A percentile compares a stretch with the other conserved stretches of the same genome.
phyloP scores from a whole-genome alignment of 2,888 invertebrate genomes.

The Pharmacophagus antenor region DNA sequence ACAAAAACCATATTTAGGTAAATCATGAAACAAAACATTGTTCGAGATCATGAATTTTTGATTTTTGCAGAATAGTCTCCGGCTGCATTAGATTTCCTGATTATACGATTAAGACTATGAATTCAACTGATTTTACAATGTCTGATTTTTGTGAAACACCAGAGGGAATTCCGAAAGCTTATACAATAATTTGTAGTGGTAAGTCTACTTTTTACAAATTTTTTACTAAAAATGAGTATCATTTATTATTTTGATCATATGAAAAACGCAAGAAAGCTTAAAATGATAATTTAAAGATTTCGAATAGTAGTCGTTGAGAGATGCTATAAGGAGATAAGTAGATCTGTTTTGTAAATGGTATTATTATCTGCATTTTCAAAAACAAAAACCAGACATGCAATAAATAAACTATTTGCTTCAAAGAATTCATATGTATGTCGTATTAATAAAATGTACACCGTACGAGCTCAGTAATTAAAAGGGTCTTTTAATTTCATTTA shows the following conservation, averaged over 20 bases:
- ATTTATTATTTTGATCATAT: neutral
- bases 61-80: constrained; percentile 67
- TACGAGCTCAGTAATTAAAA: neutral
- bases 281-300: no score
- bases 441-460: neutral
- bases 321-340: no score
- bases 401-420: no score
- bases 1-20: no score
- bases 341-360: no score
- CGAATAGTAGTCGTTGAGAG: no score
- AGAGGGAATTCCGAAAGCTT: constrained; percentile 64
- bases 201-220: constrained; percentile 40
- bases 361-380: no score
- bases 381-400: no score
- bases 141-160: constrained; percentile 66
- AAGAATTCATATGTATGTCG: no score
- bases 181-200: constrained; percentile 75
- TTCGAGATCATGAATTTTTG: no score
- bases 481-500: constrained; percentile 32
- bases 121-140: constrained; percentile 70
- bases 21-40: no score
- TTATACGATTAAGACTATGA: constrained; percentile 60
- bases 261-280: no score
- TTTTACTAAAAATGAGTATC: neutral
- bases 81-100: constrained; percentile 77